Evolutionary conservation across 2,888 invertebrate genomes (phyloP).

Genomic region (Cosmia trapezina): DNA sequence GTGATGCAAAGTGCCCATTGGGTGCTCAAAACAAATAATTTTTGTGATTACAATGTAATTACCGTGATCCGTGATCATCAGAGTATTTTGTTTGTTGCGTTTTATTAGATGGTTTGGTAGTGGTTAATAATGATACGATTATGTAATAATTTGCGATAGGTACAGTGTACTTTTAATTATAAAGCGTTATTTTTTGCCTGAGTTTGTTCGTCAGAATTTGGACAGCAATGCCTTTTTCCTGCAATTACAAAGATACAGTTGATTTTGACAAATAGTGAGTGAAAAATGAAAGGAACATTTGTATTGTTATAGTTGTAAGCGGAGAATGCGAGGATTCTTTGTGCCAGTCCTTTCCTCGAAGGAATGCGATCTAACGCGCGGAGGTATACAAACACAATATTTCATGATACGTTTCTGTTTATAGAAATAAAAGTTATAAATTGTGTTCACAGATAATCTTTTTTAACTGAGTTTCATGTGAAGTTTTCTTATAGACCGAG

Average conservation of each 20-base stretch:
- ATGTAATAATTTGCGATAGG: background rate
- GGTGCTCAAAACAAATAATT: background rate
- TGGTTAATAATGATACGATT: background rate
- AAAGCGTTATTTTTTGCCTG: background rate
- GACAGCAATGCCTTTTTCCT: background rate
- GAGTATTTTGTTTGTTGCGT: background rate
- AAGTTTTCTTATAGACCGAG: background rate
- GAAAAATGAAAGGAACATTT: slow-evolving; percentile 36
- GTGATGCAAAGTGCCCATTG: background rate
- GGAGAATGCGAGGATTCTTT: slow-evolving; percentile 56
- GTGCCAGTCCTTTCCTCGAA: slow-evolving; percentile 9
- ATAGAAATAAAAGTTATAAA: slow-evolving; percentile 11
- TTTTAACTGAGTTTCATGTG: background rate
- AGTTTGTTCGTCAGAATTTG: background rate
- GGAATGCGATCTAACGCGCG: slow-evolving; percentile 34
- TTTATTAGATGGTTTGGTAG: background rate
- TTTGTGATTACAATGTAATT: background rate
- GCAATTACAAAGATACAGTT: slow-evolving; percentile 16
- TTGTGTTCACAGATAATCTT: background rate
- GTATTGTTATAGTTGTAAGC: slow-evolving; percentile 48
- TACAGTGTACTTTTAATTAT: background rate
- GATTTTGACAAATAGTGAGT: slow-evolving; percentile 37
- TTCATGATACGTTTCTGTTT: slow-evolving; percentile 34
- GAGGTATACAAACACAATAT: slow-evolving; percentile 30
- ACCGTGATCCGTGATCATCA: background rate